These are phyloP conservation scores for Chloropsis hardwickii DNA, from an alignment of 2,113 vertebrate species.

Conservation along the genomic window DNA sequence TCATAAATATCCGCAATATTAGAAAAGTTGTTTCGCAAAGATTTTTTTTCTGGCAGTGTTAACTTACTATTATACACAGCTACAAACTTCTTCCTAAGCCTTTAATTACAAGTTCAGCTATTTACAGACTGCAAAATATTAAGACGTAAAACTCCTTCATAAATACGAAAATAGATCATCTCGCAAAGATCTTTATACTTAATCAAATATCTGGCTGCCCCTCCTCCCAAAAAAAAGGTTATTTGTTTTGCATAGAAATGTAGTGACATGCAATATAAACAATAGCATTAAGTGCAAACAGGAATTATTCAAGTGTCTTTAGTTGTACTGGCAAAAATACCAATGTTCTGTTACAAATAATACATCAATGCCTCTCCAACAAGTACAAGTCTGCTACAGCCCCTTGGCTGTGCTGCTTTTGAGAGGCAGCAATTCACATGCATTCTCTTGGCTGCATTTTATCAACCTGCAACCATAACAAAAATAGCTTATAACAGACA, in stretches of 20 bases:
- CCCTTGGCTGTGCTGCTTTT: conserved; percentile 15
- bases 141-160: conserved; percentile 87
- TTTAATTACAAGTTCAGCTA: conserved; percentile 82
- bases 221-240: conserved; percentile 41
- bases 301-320: conserved; percentile 83
- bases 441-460: conserved; percentile 23
- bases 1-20: conserved; percentile 73
- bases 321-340: conserved; percentile 77
- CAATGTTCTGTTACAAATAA: conserved; percentile 53
- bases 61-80: conserved; percentile 70
- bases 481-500: conserved; percentile 62
- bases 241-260: conserved; percentile 91
- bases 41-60: conserved; percentile 67
- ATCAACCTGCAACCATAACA: conserved; percentile 38
- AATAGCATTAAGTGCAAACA: conserved; percentile 80
- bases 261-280: conserved; percentile 82
- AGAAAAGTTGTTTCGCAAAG: conserved; percentile 70
- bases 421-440: conserved; percentile 41
- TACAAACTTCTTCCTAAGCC: conserved; percentile 65
- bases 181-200: conserved; percentile 77
- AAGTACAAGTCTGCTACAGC: not conserved
- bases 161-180: conserved; percentile 94
- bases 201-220: conserved; percentile 77
- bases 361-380: conserved; percentile 24
- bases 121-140: conserved; percentile 81